Evolutionary conservation across 2,797 vertebrate species (phyloP), one percentile per base, ranked within the genome.

Genomic region (Champsocephalus gunnari): DNA sequence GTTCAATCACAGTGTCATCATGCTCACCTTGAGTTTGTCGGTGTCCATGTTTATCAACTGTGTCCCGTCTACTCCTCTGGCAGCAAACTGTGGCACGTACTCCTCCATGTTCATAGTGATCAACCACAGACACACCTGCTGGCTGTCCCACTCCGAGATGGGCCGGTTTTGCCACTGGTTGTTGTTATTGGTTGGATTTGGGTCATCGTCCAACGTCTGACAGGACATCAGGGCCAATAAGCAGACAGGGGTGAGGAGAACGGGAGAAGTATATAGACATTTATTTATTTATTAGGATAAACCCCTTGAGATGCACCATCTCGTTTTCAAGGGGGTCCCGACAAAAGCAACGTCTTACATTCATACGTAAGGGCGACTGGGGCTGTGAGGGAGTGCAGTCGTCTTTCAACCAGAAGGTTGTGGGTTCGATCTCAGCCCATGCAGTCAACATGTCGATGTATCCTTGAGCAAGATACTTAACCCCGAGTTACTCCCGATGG

Each of bases 21-120:
- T 38, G 49, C 87, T 84, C 82, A 96, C 97, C 96, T 97, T 97
- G 51, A 97, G 89, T 88, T 95, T 96, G 17, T 96, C 95, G 32
- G 92, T 95, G 92, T 97, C 95, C 21, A 96, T 92, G 70, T 89
- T 91, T 84, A 97, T 95, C 77, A 97, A 83, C 83, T 96, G 94
- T n/a, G 94, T 88, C 17, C 97, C 96, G 8, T 97, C 94, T 63
- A 96, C 84, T 7, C 93, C 94, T 88, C 90, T 95, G 69, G 94
- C 91, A 34, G 93, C 92, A 73, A 98, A 97, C 88, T 95, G 92
- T 0, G 90, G 69, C 9, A 93, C 87, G 16, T 96, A 96, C 74
- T 96, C 96, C 79, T 97, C 97, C 96, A 97, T 95, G 89, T 95
- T 96, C 94, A 96, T 93, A 80, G 95, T 95, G 67, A 93, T 93